Base-by-base conservation (phyloP, 1,140 invertebrate species). In the Sycophaga agraensis region DNA sequence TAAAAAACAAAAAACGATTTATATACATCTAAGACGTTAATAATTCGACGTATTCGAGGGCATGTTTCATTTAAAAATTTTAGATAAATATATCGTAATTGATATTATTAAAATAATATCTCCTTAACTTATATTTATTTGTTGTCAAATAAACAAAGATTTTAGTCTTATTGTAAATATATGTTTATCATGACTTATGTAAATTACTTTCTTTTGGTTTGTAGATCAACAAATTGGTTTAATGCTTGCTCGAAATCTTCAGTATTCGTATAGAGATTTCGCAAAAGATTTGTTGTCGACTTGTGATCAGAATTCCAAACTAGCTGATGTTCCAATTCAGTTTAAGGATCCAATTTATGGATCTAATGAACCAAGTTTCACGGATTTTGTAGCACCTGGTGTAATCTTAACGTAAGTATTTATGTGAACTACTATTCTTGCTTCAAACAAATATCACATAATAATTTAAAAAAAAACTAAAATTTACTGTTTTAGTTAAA, bases 311-410 rank as follows among this genome's bases (percentile, higher is more conserved):
- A 91, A 93, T 80, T 85, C 88, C 14, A 91, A 90, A 72, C 79
- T 92, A 22, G 91, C 90, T 35, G 89, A 91, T 72, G 87, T 93
- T 43, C 92, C 92, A 5, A 89, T 94, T 65, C 88, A 91, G 71
- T 90, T 91, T 75, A 85, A 84, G 66, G 84, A 91, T 12, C 92
- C 93, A 5, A 89, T 98, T 67, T 97, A 97, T 78, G 95, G 94
- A 50, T 87, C 88, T 22, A 87, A 85, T 67, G 85, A 91, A 68
- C 92, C 94, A 19, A 93, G 91, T 59, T 97, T 97, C 73, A 96
- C 93, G 2, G 92, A 97, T 78, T 98, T 97, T 78, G 95, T 96
- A 64, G 94, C 94, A 26, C 94, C 95, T 35, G 95, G 95, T 67
- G 91, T 97, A 55, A 94, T 97, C 72, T 81, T 97, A 64, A 96